phyloP scores from a whole-genome alignment of 1,140 invertebrate genomes.

The Drepana arcuata region DNA sequence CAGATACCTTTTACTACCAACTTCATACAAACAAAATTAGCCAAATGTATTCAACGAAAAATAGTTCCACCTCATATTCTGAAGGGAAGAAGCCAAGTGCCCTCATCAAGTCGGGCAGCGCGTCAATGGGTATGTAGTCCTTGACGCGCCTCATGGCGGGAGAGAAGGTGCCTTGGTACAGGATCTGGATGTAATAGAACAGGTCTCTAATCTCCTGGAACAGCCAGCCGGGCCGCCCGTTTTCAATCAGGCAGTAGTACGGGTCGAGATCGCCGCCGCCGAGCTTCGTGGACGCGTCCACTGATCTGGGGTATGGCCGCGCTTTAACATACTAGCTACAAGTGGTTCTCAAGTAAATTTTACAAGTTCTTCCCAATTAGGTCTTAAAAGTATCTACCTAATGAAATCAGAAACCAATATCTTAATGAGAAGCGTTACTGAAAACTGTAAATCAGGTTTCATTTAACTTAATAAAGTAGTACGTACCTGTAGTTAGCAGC shows the following conservation, averaged over 20 bases:
- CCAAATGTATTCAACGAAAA: too few species aligned
- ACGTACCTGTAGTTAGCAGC: conserved; percentile 42
- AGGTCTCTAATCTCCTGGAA: conserved; percentile 80
- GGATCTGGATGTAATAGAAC: conserved; percentile 82
- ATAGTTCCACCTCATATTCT: conserved; percentile 81
- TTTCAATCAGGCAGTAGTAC: conserved; percentile 74
- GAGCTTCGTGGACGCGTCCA: conserved; percentile 63
- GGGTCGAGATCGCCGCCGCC: conserved; percentile 73
- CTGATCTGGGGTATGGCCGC: conserved; percentile 69
- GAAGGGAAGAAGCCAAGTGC: conserved; percentile 82
- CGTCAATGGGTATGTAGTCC: conserved; percentile 74
- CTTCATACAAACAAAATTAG: too few species aligned
- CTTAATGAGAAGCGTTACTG: too few species aligned
- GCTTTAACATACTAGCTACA: too few species aligned
- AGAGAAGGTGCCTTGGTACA: conserved; percentile 78
- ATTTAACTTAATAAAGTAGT: too few species aligned
- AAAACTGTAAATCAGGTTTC: too few species aligned
- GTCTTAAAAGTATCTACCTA: too few species aligned
- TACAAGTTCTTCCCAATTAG: too few species aligned
- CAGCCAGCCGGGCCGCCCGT: conserved; percentile 74
- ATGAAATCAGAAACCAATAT: conserved; percentile 3
- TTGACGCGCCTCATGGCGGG: conserved; percentile 72
- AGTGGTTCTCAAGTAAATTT: too few species aligned
- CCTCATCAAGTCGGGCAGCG: conserved; percentile 80
- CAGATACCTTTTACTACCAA: too few species aligned